Conservation (phyloP, 2,113 vertebrate genomes). For the Ameiurus melas region DNA sequence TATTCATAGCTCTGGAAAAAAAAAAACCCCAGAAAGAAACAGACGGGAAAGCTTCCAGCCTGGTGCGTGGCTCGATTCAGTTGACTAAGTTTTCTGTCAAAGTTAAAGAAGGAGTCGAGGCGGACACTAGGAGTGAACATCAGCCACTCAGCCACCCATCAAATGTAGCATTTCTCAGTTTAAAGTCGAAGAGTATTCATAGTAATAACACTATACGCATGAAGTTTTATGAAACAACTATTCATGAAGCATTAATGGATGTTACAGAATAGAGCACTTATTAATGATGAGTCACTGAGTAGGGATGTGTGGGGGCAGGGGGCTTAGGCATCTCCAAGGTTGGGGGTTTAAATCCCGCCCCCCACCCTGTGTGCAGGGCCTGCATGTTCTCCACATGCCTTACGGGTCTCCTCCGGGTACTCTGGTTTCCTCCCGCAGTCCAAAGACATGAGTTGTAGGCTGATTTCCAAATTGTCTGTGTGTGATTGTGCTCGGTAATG, state of each 20-base stretch:
- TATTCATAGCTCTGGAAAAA: constrained; percentile 15
- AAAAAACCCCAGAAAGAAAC: not conserved
- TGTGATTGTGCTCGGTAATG: too few relatives aligned
- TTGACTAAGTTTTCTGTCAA: not conserved
- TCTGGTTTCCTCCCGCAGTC: too few relatives aligned
- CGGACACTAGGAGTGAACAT: not conserved
- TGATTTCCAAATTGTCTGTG: too few relatives aligned
- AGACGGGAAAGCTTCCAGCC: not conserved
- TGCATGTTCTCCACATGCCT: too few relatives aligned
- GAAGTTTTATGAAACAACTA: not conserved
- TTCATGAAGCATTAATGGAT: not conserved
- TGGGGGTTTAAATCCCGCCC: too few relatives aligned
- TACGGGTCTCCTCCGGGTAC: too few relatives aligned
- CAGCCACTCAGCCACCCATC: not conserved
- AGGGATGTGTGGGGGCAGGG: too few relatives aligned
- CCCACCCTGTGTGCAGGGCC: too few relatives aligned
- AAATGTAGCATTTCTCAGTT: not conserved
- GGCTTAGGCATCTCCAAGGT: too few relatives aligned
- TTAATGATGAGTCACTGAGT: not conserved
- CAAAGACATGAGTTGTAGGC: too few relatives aligned
- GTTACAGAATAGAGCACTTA: not conserved
- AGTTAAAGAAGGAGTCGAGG: not conserved
- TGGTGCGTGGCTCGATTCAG: not conserved
- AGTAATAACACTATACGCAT: not conserved
- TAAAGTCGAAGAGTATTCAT: not conserved